Percentiles rank a stretch among this genome's conserved stretches.
Evolutionary conservation across 2,888 invertebrate species (phyloP).

Genomic region (Latrodectus hesperus): DNA sequence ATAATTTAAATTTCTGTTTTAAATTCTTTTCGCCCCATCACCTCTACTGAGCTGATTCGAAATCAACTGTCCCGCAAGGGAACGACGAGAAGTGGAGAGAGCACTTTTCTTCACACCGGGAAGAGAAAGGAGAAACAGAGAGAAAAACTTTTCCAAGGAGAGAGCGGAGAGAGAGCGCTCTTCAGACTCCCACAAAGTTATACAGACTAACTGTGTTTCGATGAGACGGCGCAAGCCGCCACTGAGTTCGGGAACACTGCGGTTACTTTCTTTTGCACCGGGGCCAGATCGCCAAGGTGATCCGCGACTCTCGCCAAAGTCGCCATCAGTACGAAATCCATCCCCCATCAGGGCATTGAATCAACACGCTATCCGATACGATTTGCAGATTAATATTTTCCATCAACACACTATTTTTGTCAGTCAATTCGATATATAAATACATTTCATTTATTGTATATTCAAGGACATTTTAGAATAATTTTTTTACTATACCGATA

Average conservation of each 20-base stretch:
- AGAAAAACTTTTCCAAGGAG: neutral
- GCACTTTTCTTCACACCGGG: neutral
- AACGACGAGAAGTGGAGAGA: neutral
- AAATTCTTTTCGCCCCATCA: neutral
- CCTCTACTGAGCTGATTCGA: neutral
- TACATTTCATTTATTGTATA: no score
- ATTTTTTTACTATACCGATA: no score
- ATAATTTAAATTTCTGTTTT: neutral
- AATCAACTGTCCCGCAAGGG: neutral
- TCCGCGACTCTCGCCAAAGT: slow-evolving; percentile 48
- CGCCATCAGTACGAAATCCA: slow-evolving; percentile 11
- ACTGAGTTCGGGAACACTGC: slow-evolving; percentile 27
- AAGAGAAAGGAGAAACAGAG: neutral
- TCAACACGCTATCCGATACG: neutral
- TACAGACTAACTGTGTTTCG: slow-evolving; percentile 36
- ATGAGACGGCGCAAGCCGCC: slow-evolving; percentile 22
- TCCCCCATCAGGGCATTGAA: neutral
- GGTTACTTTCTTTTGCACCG: neutral
- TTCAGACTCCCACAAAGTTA: slow-evolving; percentile 18
- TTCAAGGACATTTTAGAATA: no score
- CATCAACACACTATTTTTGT: neutral
- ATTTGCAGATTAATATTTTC: neutral
- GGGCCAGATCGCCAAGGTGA: slow-evolving; percentile 26
- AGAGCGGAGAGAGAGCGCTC: neutral
- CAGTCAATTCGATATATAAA: neutral